Percentiles rank a stretch among this genome's conserved stretches.
phyloP scores from a whole-genome alignment of 1,140 invertebrate species.

The Euschistus heros region DNA sequence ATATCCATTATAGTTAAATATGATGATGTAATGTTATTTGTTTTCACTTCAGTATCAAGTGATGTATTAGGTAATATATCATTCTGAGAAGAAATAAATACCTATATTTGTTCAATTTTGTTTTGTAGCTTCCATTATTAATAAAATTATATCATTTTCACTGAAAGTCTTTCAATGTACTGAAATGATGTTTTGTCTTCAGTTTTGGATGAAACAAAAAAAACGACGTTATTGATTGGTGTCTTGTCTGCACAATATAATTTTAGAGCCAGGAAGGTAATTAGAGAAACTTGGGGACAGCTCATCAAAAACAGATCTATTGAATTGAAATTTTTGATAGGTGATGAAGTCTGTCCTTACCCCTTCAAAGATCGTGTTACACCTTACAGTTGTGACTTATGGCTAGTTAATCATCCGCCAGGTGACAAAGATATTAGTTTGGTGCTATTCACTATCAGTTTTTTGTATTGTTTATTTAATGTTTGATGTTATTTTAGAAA shows the following conservation, averaged over 20 bases:
- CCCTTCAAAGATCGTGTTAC: not conserved
- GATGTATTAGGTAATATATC: not conserved
- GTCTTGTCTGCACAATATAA: not conserved
- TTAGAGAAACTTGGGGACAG: slow-evolving; percentile 10
- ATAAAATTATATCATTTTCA: too few relatives aligned
- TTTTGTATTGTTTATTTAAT: not conserved
- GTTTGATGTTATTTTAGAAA: not conserved
- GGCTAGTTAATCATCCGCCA: not conserved
- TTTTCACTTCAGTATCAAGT: not conserved
- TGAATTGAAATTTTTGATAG: not conserved
- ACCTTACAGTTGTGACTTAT: slow-evolving; percentile 2
- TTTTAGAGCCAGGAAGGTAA: not conserved
- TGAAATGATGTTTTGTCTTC: too few relatives aligned
- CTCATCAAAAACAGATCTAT: not conserved
- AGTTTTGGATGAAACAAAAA: not conserved
- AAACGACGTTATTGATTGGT: not conserved
- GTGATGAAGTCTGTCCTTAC: not conserved
- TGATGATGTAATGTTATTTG: not conserved
- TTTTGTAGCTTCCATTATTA: too few relatives aligned
- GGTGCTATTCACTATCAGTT: not conserved
- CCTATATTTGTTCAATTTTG: too few relatives aligned
- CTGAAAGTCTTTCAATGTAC: too few relatives aligned
- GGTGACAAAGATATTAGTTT: not conserved
- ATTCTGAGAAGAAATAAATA: too few relatives aligned
- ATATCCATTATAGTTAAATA: not conserved